Conservation (phyloP, 2,113 vertebrate genomes). For the Pica pica region DNA sequence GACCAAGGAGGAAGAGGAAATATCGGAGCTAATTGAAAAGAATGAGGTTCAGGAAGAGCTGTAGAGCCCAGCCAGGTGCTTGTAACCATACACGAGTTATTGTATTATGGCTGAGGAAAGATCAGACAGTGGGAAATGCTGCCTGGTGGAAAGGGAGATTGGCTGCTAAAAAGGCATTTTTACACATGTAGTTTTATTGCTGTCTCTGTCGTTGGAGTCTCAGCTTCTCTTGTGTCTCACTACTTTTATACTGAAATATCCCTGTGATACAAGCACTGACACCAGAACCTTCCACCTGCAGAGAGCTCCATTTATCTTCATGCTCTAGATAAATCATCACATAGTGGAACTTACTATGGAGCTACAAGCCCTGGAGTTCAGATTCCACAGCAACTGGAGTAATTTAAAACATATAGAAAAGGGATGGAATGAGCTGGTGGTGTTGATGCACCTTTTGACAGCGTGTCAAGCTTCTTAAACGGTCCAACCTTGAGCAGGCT, state of each 20-base stretch:
- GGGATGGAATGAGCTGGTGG: background rate
- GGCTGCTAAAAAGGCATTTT: background rate
- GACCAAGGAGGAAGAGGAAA: background rate
- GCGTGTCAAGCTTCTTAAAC: accelerated
- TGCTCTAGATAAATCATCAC: background rate
- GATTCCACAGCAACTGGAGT: background rate
- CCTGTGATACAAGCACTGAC: background rate
- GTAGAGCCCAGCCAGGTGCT: background rate
- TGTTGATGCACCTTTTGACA: background rate
- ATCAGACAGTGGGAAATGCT: background rate
- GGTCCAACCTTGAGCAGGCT: background rate
- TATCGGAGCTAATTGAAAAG: background rate
- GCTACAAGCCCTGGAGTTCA: background rate
- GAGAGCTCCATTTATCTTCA: background rate
- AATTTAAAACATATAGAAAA: background rate
- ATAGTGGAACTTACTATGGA: background rate
- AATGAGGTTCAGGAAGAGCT: background rate
- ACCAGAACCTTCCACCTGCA: background rate
- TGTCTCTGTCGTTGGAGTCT: background rate
- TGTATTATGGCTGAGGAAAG: background rate
- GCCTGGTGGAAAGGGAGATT: background rate
- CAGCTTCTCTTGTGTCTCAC: background rate
- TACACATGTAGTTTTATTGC: background rate
- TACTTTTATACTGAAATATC: background rate
- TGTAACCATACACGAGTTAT: background rate